These are phyloP conservation scores for Periophthalmus magnuspinnatus DNA, from an alignment of 2,797 vertebrate species.

Conservation along the genomic window DNA sequence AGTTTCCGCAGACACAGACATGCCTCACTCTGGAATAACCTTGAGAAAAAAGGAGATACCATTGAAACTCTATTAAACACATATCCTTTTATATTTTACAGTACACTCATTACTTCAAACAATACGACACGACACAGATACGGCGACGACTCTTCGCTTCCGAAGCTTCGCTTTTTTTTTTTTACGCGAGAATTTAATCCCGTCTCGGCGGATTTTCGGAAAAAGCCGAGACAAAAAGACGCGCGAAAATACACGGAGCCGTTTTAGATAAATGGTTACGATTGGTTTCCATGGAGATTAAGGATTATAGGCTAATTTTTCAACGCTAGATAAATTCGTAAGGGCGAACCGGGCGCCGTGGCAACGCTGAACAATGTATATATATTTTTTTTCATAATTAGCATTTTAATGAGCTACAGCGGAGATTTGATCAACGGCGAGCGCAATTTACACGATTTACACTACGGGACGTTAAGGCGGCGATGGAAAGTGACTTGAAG, in stretches of 20 bases:
- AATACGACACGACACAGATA: not conserved
- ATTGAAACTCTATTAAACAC: not conserved
- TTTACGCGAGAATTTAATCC: not conserved
- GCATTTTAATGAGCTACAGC: not conserved
- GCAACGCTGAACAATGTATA: not conserved
- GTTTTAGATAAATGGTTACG: not conserved
- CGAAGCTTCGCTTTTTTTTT: not conserved
- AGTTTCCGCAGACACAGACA: not conserved
- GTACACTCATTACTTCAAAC: not conserved
- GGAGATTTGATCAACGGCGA: not conserved
- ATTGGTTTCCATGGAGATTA: slow-evolving; percentile 1
- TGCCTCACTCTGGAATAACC: slow-evolving; percentile 1
- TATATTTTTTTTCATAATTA: not conserved
- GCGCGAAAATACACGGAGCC: not conserved
- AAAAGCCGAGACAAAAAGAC: not conserved
- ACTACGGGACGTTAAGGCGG: not conserved
- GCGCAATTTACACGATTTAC: not conserved
- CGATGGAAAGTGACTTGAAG: not conserved
- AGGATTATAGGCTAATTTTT: slow-evolving; percentile 3
- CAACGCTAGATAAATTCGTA: not conserved
- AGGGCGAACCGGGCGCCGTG: not conserved
- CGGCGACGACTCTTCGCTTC: not conserved
- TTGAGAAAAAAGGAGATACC: not conserved
- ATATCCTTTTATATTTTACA: not conserved
- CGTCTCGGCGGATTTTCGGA: not conserved